Evolutionary conservation across 2,113 vertebrate genomes (phyloP), one percentile per base, ranked within the genome.

Genomic region (Apus apus): DNA sequence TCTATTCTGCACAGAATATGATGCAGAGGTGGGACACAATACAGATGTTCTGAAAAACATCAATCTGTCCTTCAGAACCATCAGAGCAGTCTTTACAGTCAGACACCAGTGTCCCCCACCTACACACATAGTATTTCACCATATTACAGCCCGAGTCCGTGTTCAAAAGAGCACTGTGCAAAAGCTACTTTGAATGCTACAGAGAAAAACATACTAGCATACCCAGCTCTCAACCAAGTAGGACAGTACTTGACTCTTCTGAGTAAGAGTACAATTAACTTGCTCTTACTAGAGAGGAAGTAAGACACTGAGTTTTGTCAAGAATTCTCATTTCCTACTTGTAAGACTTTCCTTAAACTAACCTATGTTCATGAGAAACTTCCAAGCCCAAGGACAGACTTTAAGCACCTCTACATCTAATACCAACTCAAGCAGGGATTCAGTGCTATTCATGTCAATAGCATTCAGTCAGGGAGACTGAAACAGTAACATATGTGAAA

Each of bases 401-500:
- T 60, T 13, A 73, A 34, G 43, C 32, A 60, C 2, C 32, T 34
- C 2, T 1, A 22, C 54, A 72, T 61, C 57, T 40, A 25, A 75
- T 11, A 57, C 14, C 1, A 3, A 73, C 58, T 89, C 64, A 60
- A 45, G 38, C 40, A 66, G 45, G 16, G 14, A 75, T 84, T 74
- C 23, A 38, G 65, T 53, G 43, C 60, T 74, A 64, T 89, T 78
- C 86, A 77, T 34, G 62, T 67, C 60, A 83, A 51, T 18, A 76
- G 34, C 61, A 73, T 82, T 79, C 87, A 90, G 71, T 68, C 74
- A 85, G 64, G 38, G 48, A 96, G 84, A 73, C 53, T 75, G 77
- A 92, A 95, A 88, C 83, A 95, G 88, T 78, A 89, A 86, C 96
- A 96, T 94, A 93, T 92, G 96, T 23, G 65, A 88, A 95, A 87